A percentile compares a stretch with the other conserved stretches of the same genome.
Conservation (phyloP, 53 echinoderm and acorn worm genomes). For the Paracentrotus lividus region DNA sequence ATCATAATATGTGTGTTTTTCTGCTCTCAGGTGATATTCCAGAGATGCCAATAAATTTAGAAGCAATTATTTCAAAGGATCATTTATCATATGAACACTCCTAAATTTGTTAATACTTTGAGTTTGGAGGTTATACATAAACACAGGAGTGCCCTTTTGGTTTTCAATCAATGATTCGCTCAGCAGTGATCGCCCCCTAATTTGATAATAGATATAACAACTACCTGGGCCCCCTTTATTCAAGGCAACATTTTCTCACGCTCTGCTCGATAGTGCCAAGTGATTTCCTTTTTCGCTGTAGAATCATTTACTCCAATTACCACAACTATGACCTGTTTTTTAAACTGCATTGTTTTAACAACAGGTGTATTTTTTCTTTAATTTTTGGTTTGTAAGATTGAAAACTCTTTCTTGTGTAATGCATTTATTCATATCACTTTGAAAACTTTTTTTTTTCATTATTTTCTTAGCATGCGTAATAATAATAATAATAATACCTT, state of each 20-base stretch:
- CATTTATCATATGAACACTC: too few species aligned
- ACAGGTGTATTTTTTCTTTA: neutral
- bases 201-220: neutral
- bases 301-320: neutral
- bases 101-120: too few species aligned
- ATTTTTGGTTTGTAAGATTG: neutral
- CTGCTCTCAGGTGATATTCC: neutral
- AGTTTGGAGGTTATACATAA: too few species aligned
- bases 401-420: neutral
- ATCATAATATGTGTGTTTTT: constrained; percentile 24
- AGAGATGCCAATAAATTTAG: too few species aligned
- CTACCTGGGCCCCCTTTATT: neutral
- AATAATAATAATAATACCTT: too few species aligned
- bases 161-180: neutral
- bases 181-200: neutral
- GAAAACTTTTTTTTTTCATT: too few species aligned
- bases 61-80: too few species aligned
- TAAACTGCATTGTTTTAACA: neutral
- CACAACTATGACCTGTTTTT: neutral
- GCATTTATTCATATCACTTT: neutral
- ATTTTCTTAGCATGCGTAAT: too few species aligned
- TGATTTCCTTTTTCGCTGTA: neutral
- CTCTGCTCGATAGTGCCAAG: neutral
- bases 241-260: neutral
- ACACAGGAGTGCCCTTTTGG: neutral